Base-by-base conservation (phyloP, 2,113 vertebrate genomes). In the Elaphurus davidianus region DNA sequence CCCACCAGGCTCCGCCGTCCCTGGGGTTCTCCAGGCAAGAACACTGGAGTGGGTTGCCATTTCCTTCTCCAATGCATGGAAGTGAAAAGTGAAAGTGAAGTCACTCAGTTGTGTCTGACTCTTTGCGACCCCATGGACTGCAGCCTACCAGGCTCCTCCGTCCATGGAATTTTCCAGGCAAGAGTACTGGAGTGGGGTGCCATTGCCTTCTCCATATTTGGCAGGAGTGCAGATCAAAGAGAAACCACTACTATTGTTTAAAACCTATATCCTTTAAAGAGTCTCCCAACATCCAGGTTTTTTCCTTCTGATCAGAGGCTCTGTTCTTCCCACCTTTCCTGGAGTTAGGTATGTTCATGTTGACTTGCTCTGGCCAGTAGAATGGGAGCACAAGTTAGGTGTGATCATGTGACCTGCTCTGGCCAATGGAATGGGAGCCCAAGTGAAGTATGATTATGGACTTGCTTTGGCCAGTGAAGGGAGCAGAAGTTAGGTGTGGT, bases 81-180 rank as follows among this genome's bases (percentile, higher is more conserved):
- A 67, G 62, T n/a, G 62, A 67, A 67, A 67, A 67, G 62, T 67
- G 62, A 33, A 67, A 67, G 33, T 36, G 33, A 67, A 67, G 33
- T 36, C 17, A 4, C 64, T 67, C 64, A 67, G 64, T 67, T 0
- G 0, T 67, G 7, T 19, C 64, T 0, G 0, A 36, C 17, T 67
- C 16, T 67, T 36, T 5, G 64, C 16, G 1, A n/a, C 8, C 33
- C 33, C 64, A 21, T 36, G 64, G 16, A 67, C 64, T 36, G 33
- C 33, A 67, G 64, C 33, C 33, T 10, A 19, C 33, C 62, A 67
- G 16, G 62, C 62, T 67, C 30, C 33, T 67, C 33, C 2, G 0
- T 67, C 62, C 33, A 10, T n/a, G 62, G 16, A 16, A 67, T n/a
- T 67, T 8, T n/a, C 62, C 16, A 10, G 62, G 33, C 33, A 19